Conservation (phyloP, 1,140 invertebrate genomes). For the Pantala flavescens region DNA sequence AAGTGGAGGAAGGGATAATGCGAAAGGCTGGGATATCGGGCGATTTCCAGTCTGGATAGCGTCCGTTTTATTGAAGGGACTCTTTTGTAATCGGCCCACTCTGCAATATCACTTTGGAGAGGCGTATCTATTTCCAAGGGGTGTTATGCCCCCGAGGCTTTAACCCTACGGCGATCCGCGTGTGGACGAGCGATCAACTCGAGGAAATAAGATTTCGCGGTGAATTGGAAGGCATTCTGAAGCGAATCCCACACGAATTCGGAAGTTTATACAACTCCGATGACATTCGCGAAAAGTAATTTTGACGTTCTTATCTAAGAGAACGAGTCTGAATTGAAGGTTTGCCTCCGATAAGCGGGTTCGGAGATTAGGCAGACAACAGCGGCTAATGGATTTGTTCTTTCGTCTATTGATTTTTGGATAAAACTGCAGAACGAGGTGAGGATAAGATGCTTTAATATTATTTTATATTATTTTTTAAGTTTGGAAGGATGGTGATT, state of each 20-base stretch:
- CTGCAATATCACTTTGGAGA: slow-evolving; percentile 1
- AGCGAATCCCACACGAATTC: background rate
- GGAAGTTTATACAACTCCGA: background rate
- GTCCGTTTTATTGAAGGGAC: slow-evolving; percentile 1
- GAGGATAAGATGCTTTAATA: too few species aligned
- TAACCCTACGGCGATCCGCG: background rate
- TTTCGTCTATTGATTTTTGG: too few species aligned
- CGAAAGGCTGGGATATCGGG: background rate
- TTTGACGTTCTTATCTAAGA: too few species aligned
- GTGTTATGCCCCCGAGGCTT: background rate
- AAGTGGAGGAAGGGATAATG: background rate
- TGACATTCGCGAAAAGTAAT: too few species aligned
- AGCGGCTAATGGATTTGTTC: too few species aligned
- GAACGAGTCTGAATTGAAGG: too few species aligned
- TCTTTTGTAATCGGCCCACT: background rate
- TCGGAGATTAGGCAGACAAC: too few species aligned
- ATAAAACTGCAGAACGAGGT: too few species aligned
- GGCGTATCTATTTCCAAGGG: slow-evolving; percentile 7
- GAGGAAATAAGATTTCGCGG: background rate
- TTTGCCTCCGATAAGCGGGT: too few species aligned
- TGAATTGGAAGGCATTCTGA: background rate
- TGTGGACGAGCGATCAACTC: background rate
- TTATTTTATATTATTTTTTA: too few species aligned
- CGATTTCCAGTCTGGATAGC: background rate
- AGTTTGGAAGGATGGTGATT: too few species aligned